Base-by-base conservation (phyloP, 2,888 invertebrate genomes). In the Micropterix aruncella region DNA sequence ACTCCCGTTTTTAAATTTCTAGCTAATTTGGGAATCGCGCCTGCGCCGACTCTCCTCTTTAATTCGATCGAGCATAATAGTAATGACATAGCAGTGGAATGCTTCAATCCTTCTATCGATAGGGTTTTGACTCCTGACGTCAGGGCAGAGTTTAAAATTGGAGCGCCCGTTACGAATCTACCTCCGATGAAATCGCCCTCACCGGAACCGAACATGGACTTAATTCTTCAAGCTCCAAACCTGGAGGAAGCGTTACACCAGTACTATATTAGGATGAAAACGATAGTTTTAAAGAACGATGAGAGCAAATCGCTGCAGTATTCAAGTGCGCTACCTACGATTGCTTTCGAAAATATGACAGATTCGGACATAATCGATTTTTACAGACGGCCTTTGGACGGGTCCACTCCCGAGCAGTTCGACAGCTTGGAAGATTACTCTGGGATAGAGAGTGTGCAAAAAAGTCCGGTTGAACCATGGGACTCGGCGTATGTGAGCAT, bases 401-500 rank as follows among this genome's bases (percentile, higher is more conserved):
- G 37, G 5, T 5, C 3, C 4, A 37, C 42, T 3, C 37, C 16
- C 15, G 16, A 15, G 4, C 14, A 9, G 12, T 16, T 16, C 15
- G 16, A 14, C 12, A 41, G 12, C 4, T 12, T 9, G n/a, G 17
- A n/a, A 7, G 41, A 41, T 41, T n/a, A 41, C 14, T 18, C 5
- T 27, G 27, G 27, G 27, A n/a, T n/a, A n/a, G 27, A 27, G 12
- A 27, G 12, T 27, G 12, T 27, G 12, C 5, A 27, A 7, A 12
- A 5, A 7, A 7, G 7, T 27, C 7, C 5, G 7, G 27, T 37
- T 14, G 70, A 72, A 49, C 61, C 61, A 48, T 69, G 70, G 66
- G 73, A 73, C 56, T 72, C 73, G 5, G 72, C 72, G 9, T 73
- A 73, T 51, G 67, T 72, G 51, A 73, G 72, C 59, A 70, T 72